Conservation (phyloP, 2,113 vertebrate genomes). For the Pipra filicauda region DNA sequence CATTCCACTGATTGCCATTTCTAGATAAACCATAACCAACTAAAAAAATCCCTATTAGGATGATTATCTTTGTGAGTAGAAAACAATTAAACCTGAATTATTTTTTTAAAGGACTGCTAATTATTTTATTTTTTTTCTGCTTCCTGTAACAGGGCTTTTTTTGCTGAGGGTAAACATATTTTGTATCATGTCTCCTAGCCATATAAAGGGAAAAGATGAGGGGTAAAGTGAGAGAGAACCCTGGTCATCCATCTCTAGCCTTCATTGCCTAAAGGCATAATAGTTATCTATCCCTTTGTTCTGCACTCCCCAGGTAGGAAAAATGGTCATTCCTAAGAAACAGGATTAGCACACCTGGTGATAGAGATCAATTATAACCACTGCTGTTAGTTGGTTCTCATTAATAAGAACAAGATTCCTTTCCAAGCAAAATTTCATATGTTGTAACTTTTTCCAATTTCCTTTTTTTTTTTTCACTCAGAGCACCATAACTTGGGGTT, state of each 20-base stretch:
- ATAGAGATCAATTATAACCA: not conserved
- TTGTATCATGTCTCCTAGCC: not conserved
- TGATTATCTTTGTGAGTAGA: not conserved
- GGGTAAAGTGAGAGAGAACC: not conserved
- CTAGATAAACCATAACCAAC: constrained; percentile 14
- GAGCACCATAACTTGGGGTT: not conserved
- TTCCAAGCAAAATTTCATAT: not conserved
- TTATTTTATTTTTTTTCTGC: not conserved
- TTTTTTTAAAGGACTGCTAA: not conserved
- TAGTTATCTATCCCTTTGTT: not conserved
- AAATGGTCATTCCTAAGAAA: not conserved
- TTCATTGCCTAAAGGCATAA: not conserved
- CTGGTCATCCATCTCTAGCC: not conserved
- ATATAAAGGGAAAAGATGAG: not conserved
- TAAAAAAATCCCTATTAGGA: constrained; percentile 14
- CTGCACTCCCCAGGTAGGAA: not conserved
- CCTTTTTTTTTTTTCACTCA: not conserved
- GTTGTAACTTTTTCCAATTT: not conserved
- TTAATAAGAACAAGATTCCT: not conserved
- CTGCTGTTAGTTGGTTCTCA: not conserved
- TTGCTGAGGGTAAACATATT: not conserved
- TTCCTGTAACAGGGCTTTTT: not conserved
- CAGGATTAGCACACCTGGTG: not conserved
- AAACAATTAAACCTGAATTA: not conserved
- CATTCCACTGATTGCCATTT: not conserved